Percentiles rank a stretch among this genome's conserved stretches.
Evolutionary conservation across 1,140 invertebrate genomes (phyloP).

Genomic region (Hyposmocoma kahamanoa): DNA sequence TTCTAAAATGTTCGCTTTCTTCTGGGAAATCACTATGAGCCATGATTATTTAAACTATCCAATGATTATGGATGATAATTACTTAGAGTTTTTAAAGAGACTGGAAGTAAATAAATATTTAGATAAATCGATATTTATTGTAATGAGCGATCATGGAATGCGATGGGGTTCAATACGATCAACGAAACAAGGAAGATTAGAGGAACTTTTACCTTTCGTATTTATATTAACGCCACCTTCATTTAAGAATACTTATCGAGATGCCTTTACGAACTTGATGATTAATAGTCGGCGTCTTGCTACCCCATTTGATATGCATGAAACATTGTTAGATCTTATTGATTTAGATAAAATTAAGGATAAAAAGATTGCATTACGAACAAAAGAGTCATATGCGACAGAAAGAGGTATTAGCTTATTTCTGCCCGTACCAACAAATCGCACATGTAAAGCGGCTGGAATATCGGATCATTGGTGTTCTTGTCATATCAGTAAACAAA

Average conservation of each 20-base stretch:
- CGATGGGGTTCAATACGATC: conserved; percentile 79
- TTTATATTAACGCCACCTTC: conserved; percentile 83
- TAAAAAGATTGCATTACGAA: conserved; percentile 16
- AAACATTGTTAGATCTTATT: conserved; percentile 58
- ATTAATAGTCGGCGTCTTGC: conserved; percentile 81
- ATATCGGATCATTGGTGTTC: conserved; percentile 88
- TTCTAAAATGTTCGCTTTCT: conserved; percentile 77
- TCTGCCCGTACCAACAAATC: conserved; percentile 75
- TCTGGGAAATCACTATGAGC: conserved; percentile 82
- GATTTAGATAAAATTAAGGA: conserved; percentile 19
- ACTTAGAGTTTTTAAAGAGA: conserved; percentile 70
- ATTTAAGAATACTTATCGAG: conserved; percentile 76
- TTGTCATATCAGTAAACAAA: conserved; percentile 76
- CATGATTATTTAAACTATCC: conserved; percentile 82
- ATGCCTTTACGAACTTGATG: conserved; percentile 77
- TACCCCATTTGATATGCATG: conserved; percentile 85
- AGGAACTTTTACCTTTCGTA: conserved; percentile 89
- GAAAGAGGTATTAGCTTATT: conserved; percentile 81
- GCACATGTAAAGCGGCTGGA: conserved; percentile 81
- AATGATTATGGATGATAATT: conserved; percentile 75
- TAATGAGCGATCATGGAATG: conserved; percentile 93
- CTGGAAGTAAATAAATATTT: conserved; percentile 72
- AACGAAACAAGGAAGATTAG: conserved; percentile 87
- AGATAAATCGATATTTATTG: conserved; percentile 80
- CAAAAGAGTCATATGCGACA: conserved; percentile 4